phyloP scores from a whole-genome alignment of 2,113 vertebrate genomes.

The Dinomys branickii region DNA sequence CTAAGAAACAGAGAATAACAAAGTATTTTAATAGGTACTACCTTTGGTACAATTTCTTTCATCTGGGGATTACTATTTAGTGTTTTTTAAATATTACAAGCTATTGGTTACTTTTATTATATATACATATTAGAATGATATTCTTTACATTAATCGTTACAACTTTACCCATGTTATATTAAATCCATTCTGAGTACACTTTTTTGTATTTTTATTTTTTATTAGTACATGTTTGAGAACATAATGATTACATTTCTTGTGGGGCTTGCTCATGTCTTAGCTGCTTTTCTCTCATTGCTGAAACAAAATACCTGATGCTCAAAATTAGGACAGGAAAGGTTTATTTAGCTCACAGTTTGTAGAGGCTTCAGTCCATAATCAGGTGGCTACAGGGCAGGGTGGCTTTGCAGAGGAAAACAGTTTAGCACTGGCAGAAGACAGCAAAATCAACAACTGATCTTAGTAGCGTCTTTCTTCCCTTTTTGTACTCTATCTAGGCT shows the following conservation, averaged over 20 bases:
- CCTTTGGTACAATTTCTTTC: neutral
- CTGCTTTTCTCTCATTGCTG: neutral
- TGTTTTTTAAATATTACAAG: neutral
- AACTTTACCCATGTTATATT: neutral
- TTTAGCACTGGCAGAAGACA: neutral
- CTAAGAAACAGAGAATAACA: neutral
- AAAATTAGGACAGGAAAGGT: neutral
- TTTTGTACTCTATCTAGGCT: neutral
- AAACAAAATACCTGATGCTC: neutral
- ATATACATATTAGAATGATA: neutral
- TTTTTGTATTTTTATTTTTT: neutral
- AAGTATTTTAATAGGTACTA: neutral
- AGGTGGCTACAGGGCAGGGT: neutral
- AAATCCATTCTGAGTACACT: neutral
- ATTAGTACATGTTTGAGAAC: neutral
- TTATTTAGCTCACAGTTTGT: neutral
- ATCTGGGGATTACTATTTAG: neutral
- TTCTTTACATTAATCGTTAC: slow-evolving; percentile 1
- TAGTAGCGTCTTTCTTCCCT: neutral
- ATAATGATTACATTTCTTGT: neutral
- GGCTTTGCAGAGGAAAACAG: neutral
- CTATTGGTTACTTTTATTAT: neutral
- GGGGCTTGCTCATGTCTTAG: neutral
- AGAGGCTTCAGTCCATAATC: neutral
- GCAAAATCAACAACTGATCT: neutral